Evolutionary conservation across 2,888 invertebrate species (phyloP), one percentile per base, ranked within the genome.

Genomic region (Teleiodes luculella): DNA sequence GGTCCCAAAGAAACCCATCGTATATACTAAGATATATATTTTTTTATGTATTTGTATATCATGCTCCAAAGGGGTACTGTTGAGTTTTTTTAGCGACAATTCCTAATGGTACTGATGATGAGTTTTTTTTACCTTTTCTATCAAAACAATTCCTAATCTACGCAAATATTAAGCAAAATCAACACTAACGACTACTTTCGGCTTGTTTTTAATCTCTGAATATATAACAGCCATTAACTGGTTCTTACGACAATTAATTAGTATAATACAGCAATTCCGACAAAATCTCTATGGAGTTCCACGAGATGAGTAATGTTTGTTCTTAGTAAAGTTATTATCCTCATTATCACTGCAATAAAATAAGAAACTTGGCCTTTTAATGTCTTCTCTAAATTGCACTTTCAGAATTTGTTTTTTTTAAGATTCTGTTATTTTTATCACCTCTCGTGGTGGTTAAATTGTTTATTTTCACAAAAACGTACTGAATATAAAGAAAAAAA

Each of bases 251-350:
- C 83, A 83, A 87, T 89, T 88, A 88, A 89, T 88, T 87, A 82
- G 81, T 86, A 82, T 87, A 88, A 88, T 86, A 82, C 85, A 76
- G 83, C 82, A 80, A 83, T 87, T 86, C 70, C 74, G 74, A 81
- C 78, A 74, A 82, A 87, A 86, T 85, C 87, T 83, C 72, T 68
- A 70, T 70, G 70, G 80, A 84, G 68, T 81, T 82, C 60, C 61
- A 67, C 18, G 72, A 70, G 80, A 83, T 87, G 86, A 89, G 72
- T 86, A 80, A 86, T 80, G 81, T 80, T 77, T 78, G 75, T 83
- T 83, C 81, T 78, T 77, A 86, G 85, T n/a, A n/a, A n/a, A n/a
- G n/a, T 86, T 87, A 86, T 80, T 74, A 79, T 77, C 68, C 74
- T 72, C 75, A 86, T 88, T 84, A 86, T 83, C 78, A 64, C 61